Evolutionary conservation across 2,888 invertebrate genomes (phyloP).

Genomic region (Acheta domesticus): DNA sequence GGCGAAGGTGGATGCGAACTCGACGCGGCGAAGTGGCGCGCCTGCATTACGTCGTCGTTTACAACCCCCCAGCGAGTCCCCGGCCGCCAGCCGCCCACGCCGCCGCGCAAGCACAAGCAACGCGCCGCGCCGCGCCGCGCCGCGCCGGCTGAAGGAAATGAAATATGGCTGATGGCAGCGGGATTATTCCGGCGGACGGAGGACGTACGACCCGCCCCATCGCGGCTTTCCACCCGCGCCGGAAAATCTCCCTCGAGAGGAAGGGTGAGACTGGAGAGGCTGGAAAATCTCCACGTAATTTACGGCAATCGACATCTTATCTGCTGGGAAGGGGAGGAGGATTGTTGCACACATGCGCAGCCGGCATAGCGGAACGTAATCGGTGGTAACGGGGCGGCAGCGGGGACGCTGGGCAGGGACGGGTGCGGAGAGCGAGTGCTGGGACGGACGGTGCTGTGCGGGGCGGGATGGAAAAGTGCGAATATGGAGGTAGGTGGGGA

Average conservation of each 20-base stretch:
- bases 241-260: background rate
- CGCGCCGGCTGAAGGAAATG: background rate
- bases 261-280: background rate
- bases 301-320: background rate
- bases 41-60: background rate
- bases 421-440: too few relatives aligned
- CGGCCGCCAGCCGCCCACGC: too few relatives aligned
- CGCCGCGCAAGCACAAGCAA: background rate
- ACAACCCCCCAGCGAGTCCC: background rate
- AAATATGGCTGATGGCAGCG: background rate
- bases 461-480: too few relatives aligned
- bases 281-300: background rate
- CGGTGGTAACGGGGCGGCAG: too few relatives aligned
- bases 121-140: background rate
- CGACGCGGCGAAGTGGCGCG: background rate
- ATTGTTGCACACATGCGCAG: too few relatives aligned
- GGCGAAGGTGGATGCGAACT: too few relatives aligned
- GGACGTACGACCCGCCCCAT: background rate
- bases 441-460: too few relatives aligned
- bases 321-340: too few relatives aligned
- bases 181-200: constrained; percentile 5
- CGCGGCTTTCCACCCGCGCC: background rate
- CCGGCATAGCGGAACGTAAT: too few relatives aligned
- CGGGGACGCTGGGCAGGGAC: too few relatives aligned
- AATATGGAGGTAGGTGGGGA: too few relatives aligned